phyloP scores from a whole-genome alignment of 2,113 vertebrate genomes.

The Montifringilla adamsi region DNA sequence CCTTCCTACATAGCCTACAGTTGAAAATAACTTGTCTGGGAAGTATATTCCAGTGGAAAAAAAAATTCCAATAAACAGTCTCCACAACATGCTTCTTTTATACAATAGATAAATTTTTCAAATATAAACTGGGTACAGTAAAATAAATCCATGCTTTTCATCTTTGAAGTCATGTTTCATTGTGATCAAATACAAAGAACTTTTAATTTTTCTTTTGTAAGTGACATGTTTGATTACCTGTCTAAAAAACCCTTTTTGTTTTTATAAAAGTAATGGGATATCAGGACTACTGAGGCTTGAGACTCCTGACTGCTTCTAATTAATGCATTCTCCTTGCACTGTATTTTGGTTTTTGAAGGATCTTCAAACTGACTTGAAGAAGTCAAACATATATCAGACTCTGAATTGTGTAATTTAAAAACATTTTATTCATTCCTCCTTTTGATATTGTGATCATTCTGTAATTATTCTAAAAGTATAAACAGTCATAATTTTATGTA shows the following conservation, averaged over 20 bases:
- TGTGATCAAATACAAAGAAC: not conserved
- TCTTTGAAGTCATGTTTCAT: not conserved
- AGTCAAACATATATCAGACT: not conserved
- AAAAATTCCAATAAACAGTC: not conserved
- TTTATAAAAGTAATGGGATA: not conserved
- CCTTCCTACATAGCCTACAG: not conserved
- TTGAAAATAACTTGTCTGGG: not conserved
- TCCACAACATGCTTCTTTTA: not conserved
- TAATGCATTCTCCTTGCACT: not conserved
- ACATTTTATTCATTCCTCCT: not conserved
- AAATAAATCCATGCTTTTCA: not conserved
- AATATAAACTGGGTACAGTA: not conserved
- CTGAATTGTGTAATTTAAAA: not conserved
- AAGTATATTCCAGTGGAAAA: not conserved
- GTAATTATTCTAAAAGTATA: not conserved
- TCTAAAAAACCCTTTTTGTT: not conserved
- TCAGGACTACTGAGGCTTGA: not conserved
- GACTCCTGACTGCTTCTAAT: not conserved
- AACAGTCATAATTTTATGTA: not conserved
- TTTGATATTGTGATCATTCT: not conserved
- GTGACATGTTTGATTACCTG: not conserved
- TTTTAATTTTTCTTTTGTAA: not conserved
- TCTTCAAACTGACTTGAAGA: not conserved
- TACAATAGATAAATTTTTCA: not conserved
- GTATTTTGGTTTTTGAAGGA: not conserved